Percentiles rank a stretch among this genome's conserved stretches.
phyloP scores from a whole-genome alignment of 23 tunicate species.

The Styela clava region DNA sequence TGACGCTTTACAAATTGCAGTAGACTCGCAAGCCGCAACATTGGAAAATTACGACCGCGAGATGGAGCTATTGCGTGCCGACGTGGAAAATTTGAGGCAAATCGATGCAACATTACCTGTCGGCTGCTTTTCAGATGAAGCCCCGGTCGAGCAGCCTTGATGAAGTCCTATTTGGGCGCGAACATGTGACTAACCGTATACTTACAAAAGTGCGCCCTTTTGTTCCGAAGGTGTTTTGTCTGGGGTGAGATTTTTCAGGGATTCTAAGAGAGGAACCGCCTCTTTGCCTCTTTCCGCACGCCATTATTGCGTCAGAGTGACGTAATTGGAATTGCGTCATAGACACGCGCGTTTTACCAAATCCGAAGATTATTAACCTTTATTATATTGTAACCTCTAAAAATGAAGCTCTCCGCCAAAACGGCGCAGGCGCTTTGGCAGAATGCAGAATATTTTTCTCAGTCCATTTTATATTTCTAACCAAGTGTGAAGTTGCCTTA shows the following conservation, averaged over 20 bases:
- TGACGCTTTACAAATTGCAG: constrained; percentile 18
- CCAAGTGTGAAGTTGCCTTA: too few species aligned
- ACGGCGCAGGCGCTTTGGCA: constrained; percentile 24
- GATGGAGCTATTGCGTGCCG: constrained; percentile 34
- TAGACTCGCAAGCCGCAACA: constrained; percentile 30
- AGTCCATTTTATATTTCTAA: too few species aligned
- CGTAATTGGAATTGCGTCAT: background rate
- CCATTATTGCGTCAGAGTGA: background rate
- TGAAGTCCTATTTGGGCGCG: background rate
- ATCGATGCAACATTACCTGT: constrained; percentile 53
- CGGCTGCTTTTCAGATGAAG: constrained; percentile 34
- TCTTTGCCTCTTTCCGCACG: background rate
- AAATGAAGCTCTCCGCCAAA: background rate
- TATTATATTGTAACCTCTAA: background rate
- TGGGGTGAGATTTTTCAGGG: background rate
- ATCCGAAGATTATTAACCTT: background rate
- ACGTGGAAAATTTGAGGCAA: constrained; percentile 59
- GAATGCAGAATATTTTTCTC: too few species aligned
- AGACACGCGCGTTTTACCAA: background rate
- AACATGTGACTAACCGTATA: background rate
- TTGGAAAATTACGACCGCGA: constrained; percentile 42
- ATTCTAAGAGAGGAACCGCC: background rate
- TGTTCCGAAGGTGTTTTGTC: background rate
- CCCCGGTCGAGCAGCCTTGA: constrained; percentile 1
- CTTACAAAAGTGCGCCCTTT: background rate